Base-by-base conservation (phyloP, 2,888 invertebrate species). In the Dendrolimus pini region DNA sequence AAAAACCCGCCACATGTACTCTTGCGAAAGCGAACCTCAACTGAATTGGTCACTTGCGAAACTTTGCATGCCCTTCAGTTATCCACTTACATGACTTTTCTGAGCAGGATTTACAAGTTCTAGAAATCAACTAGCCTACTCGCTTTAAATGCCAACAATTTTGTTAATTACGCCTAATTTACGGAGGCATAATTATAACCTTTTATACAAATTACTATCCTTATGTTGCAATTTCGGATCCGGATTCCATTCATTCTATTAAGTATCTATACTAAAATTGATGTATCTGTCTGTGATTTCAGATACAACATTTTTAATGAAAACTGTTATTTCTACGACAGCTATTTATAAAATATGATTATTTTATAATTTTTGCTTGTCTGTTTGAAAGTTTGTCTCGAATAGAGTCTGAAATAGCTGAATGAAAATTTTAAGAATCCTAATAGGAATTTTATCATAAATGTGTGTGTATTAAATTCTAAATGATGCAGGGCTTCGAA, bases 1-100 rank as follows among this genome's bases (percentile, higher is more conserved):
- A 89, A 89, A 86, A 86, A 82, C 79, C 69, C 74, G 78, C 75
- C 71, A 73, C 77, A 75, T 77, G 77, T 78, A 75, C 78, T 78
- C 70, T 87, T 85, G 82, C 85, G 83, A 86, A 83, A 86, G 74
- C 78, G 66, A 68, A 72, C 69, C 72, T 72, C 68, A 68, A 69
- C 66, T 70, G 69, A 71, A 72, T 67, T 64, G 70, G 65, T 61
- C 67, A 68, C 69, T 85, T 83, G 77, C 77, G 73, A 83, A 80
- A 86, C 66, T 42, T 63, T 57, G 58, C 61, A 59, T 76, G 80
- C 83, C 83, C 81, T 83, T 84, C 77, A 67, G 66, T 63, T 65
- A 68, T 65, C 65, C 68, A 72, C 68, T 9, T 47, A 54, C 54
- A 41, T 30, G 30, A 52, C 61, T 63, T 65, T 69, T 65, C 65